Base-by-base conservation (phyloP, 2,113 vertebrate genomes). In the Riparia riparia region DNA sequence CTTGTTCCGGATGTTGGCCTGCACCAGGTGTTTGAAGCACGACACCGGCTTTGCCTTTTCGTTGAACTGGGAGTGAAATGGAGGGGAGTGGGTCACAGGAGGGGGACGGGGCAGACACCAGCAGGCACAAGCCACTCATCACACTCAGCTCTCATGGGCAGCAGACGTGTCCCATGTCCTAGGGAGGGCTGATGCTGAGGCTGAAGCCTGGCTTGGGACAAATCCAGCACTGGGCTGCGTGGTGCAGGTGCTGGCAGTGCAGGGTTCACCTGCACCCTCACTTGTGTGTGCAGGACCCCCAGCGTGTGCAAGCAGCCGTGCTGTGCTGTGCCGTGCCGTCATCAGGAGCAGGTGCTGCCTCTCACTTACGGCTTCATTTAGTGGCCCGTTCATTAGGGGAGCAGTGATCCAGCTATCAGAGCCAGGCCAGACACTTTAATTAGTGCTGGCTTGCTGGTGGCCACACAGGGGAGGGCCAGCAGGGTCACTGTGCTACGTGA, bases 1-100 rank as follows among this genome's bases (percentile, higher is more conserved):
- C 98, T 99, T 99, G 98, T 99, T 99, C 4, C 98, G 98, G 63
- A 99, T 98, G 28, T 99, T 99, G 96, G 99, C 99, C 96, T 99
- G 99, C 78, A 99, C 99, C 96, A 99, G 97, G 91, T 99, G 99
- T 74, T 98, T 99, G 97, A 99, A 99, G 98, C 99, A 99, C 0
- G 99, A 98, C 91, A 99, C 99, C 0, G 99, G 98, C 29, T 99
- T 99, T 0, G 99, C 99, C 97, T 99, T 99, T 94, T 99, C 99
- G 2, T 99, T 99, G 98, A 99, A 99, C 99, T 99, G 90, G n/a
- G 58, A 78, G 61, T 1, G 9, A 81, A 60, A 82, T 14, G 45
- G 39, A 80, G 89, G 73, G 76, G 45, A 73, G 61, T 0, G 10
- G 14, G 60, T 47, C 7, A 45, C 61, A 70, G 79, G 58, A 6